phyloP scores from a whole-genome alignment of 2,888 invertebrate species.

The Resseliella maxima region DNA sequence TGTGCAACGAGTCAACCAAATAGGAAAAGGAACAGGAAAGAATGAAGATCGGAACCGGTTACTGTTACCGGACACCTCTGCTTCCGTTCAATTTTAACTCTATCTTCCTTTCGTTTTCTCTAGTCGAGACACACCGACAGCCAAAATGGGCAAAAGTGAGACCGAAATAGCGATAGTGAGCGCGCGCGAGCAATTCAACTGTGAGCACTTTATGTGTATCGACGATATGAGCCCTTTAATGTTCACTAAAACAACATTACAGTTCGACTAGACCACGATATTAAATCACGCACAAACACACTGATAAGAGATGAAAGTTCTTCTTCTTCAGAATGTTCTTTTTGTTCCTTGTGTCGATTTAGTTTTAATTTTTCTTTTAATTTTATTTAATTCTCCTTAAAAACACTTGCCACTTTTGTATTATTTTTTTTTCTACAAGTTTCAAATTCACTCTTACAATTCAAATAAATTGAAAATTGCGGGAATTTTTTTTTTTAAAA shows the following conservation, averaged over 20 bases:
- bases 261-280: slow-evolving; percentile 44
- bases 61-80: slow-evolving; percentile 69
- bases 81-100: slow-evolving; percentile 65
- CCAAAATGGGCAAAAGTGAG: too few relatives aligned
- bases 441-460: too few relatives aligned
- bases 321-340: not conserved
- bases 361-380: too few relatives aligned
- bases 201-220: not conserved
- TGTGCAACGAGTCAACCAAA: slow-evolving; percentile 62
- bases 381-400: too few relatives aligned
- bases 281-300: slow-evolving; percentile 48
- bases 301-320: not conserved
- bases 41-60: slow-evolving; percentile 69
- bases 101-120: slow-evolving; percentile 46
- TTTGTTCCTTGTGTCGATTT: not conserved
- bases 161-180: not conserved
- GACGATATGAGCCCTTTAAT: not conserved
- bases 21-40: slow-evolving; percentile 69
- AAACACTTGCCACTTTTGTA: not conserved
- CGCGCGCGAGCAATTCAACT: not conserved
- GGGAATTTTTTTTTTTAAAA: too few relatives aligned
- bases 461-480: too few relatives aligned
- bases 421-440: not conserved
- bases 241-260: not conserved
- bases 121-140: not conserved